Evolutionary conservation across 2,113 vertebrate species (phyloP).

Genomic region (Perca flavescens): DNA sequence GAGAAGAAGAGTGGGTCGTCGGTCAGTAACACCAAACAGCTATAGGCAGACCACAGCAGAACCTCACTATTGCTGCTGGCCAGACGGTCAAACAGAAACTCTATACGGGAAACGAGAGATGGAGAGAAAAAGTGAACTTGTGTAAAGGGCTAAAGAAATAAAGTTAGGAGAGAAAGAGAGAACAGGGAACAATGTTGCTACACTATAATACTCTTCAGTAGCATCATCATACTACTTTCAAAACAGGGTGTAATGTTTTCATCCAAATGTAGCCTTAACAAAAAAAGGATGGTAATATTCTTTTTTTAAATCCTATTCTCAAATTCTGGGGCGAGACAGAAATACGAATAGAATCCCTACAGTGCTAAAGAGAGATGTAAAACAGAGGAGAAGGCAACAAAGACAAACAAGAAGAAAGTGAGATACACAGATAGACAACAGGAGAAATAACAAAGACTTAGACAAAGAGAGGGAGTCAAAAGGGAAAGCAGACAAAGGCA

Average conservation of each 20-base stretch:
- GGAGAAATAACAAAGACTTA: background rate
- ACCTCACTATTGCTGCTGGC: constrained; percentile 84
- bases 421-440: background rate
- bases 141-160: background rate
- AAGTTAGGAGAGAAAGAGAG: background rate
- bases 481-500: background rate
- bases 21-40: constrained; percentile 89
- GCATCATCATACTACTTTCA: background rate
- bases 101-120: constrained; percentile 51
- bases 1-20: constrained; percentile 94
- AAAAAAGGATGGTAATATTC: background rate
- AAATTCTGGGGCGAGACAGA: background rate
- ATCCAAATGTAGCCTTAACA: constrained; percentile 4
- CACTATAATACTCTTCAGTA: background rate
- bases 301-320: background rate
- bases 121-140: background rate
- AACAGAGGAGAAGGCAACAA: background rate
- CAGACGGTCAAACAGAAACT: constrained; percentile 80
- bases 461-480: constrained; percentile 10
- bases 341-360: background rate
- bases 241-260: background rate
- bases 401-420: background rate
- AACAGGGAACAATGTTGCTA: background rate
- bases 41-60: constrained; percentile 91
- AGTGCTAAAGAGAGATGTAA: background rate